Percentiles rank a stretch among this genome's conserved stretches.
Evolutionary conservation across 2,888 invertebrate species (phyloP).

Genomic region (Sepiola atlantica): DNA sequence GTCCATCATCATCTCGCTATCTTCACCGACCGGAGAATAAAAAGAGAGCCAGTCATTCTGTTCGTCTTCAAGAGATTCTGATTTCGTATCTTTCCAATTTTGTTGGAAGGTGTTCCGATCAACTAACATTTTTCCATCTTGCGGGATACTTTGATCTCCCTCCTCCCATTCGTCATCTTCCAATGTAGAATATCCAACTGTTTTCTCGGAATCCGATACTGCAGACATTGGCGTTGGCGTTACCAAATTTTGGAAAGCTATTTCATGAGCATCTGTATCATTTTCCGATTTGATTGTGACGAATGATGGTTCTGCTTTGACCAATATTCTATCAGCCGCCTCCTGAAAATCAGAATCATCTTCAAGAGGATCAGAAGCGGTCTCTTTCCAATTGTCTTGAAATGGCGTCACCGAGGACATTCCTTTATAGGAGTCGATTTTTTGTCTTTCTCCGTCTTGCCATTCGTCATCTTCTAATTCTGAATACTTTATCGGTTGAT

Average conservation of each 20-base stretch:
- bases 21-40: not conserved
- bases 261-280: not conserved
- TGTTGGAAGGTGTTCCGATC: not conserved
- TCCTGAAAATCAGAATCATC: not conserved
- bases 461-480: not conserved
- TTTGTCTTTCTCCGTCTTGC: not conserved
- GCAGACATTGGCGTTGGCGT: not conserved
- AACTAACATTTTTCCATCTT: not conserved
- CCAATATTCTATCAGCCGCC: too few species aligned
- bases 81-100: slow-evolving; percentile 32
- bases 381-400: not conserved
- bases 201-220: not conserved
- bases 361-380: slow-evolving; percentile 16
- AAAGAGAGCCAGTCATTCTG: not conserved
- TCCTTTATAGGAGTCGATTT: not conserved
- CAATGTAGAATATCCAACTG: not conserved
- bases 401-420: not conserved
- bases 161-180: not conserved
- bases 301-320: too few species aligned
- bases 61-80: not conserved
- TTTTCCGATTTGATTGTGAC: too few species aligned
- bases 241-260: not conserved
- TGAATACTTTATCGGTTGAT: not conserved
- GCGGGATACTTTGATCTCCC: not conserved
- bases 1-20: not conserved